phyloP scores from a whole-genome alignment of 2,888 invertebrate species.

The Nebria salina region DNA sequence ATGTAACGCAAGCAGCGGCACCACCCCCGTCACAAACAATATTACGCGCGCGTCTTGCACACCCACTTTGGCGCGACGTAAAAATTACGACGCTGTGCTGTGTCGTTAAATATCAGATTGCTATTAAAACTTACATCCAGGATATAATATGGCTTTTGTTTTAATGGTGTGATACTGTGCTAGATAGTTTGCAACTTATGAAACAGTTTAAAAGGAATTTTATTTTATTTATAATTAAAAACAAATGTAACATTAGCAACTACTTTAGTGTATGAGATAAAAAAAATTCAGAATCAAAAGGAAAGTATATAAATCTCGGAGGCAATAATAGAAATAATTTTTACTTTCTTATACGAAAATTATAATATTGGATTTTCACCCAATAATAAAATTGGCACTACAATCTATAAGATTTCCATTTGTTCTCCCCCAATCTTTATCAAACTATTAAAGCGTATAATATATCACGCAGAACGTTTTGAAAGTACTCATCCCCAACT shows the following conservation, averaged over 20 bases:
- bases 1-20: conserved; percentile 7
- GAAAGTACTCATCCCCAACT: not conserved
- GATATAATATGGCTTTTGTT: not conserved
- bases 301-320: no score
- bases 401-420: no score
- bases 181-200: not conserved
- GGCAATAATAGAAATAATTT: no score
- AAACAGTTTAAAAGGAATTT: no score
- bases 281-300: no score
- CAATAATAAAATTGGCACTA: no score
- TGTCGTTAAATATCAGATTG: conserved; percentile 3
- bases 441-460: not conserved
- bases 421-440: no score
- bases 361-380: no score
- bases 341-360: no score
- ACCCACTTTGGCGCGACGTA: not conserved
- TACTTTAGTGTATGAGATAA: no score
- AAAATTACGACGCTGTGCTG: conserved; percentile 4
- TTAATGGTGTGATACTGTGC: not conserved
- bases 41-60: not conserved
- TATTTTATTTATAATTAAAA: no score
- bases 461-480: not conserved
- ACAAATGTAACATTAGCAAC: no score
- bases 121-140: not conserved
- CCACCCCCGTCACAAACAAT: conserved; percentile 2